These are phyloP conservation scores for Scotopteryx bipunctaria DNA, from an alignment of 2,888 invertebrate species.

Conservation along the genomic window DNA sequence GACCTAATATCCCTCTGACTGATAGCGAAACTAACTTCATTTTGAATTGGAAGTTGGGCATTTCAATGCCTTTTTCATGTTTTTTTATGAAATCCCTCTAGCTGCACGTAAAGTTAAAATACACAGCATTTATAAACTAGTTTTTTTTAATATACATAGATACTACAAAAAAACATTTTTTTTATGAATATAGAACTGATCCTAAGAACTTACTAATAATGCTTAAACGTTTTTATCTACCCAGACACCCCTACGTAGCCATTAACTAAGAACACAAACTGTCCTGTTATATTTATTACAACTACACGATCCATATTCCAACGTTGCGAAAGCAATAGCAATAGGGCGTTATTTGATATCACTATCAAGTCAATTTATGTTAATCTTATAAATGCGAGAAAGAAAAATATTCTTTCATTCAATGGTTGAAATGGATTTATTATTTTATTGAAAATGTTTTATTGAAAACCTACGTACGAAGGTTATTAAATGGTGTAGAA, in stretches of 20 bases:
- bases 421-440: conserved; percentile 7
- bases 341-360: conserved; percentile 18
- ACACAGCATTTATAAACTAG: not conserved
- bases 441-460: too few relatives aligned
- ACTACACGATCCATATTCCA: conserved; percentile 66
- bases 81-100: not conserved
- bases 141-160: too few relatives aligned
- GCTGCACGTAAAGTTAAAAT: not conserved
- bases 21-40: conserved; percentile 44
- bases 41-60: conserved; percentile 31
- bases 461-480: too few relatives aligned
- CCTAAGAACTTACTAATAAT: conserved; percentile 37
- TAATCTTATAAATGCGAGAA: conserved; percentile 8
- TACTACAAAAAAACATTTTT: too few relatives aligned
- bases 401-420: conserved; percentile 10
- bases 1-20: conserved; percentile 59
- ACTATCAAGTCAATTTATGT: conserved; percentile 16
- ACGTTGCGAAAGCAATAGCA: conserved; percentile 63
- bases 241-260: conserved; percentile 57
- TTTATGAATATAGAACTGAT: conserved; percentile 4
- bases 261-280: conserved; percentile 74
- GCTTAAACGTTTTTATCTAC: conserved; percentile 56
- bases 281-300: conserved; percentile 67
- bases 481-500: too few relatives aligned
- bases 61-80: not conserved